Evolutionary conservation across 2,888 invertebrate species (phyloP), one percentile per base, ranked within the genome.

Genomic region (Orchesellides sinensis): DNA sequence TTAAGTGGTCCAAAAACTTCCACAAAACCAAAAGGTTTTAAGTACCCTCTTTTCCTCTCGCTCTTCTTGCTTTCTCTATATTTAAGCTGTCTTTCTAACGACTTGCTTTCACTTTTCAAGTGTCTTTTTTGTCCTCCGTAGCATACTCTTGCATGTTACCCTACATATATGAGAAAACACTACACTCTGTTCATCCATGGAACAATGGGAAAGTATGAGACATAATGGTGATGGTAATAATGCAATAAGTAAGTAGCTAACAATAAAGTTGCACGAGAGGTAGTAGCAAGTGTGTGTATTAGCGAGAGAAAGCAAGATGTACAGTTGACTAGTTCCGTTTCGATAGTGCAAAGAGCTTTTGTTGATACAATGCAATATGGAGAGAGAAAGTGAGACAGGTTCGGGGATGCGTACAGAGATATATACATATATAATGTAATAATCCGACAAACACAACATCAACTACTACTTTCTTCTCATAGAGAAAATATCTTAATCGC

Each of bases 401-500:
- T n/a, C n/a, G n/a, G n/a, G n/a, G n/a, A n/a, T n/a, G n/a, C n/a
- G n/a, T n/a, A n/a, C n/a, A n/a, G n/a, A 40, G 4, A 10, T 40
- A 40, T 40, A 40, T 40, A 40, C n/a, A 40, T 40, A 40, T n/a
- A 2, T 40, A 5, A 40, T 40, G 10, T 19, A 52, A 52, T 4
- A 17, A 8, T 49, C 10, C 3, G 25, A 27, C 25, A 56, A 27
- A 14, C 10, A 25, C 1, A 1, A 8, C n/a, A 23, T 10, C 10
- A 10, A 40, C 40, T n/a, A 40, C 10, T 40, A 40, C 10, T 40
- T 5, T n/a, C n/a, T n/a, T n/a, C n/a, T n/a, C n/a, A n/a, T 5
- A 56, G 56, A 63, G 68, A 21, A 68, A 49, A 49, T 78, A 81
- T 74, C 61, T 74, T 81, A 81, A 81, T 81, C 81, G 81, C 81